phyloP scores from a whole-genome alignment of 2,888 invertebrate species.

The Tipula lateralis region DNA sequence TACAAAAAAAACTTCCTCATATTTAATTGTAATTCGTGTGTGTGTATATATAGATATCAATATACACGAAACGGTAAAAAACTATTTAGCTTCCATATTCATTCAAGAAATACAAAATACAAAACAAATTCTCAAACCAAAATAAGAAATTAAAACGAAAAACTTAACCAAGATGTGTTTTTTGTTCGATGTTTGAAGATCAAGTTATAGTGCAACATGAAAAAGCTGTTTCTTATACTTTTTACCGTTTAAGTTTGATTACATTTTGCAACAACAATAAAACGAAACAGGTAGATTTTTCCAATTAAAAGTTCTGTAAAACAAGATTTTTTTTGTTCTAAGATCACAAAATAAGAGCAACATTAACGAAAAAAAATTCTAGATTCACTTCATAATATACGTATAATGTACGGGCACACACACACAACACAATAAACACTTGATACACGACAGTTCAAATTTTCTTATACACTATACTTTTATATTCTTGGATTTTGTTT shows the following conservation, averaged over 20 bases:
- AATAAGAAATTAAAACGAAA: background rate
- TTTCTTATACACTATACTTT: background rate
- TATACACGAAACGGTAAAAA: background rate
- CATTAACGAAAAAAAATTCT: background rate
- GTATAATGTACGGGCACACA: background rate
- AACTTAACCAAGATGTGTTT: background rate
- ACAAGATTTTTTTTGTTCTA: slow-evolving; percentile 9
- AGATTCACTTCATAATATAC: background rate
- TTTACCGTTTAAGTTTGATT: slow-evolving; percentile 24
- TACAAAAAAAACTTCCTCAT: slow-evolving; percentile 6
- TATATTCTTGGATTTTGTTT: background rate
- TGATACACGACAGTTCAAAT: background rate
- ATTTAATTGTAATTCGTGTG: background rate
- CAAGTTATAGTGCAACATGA: background rate
- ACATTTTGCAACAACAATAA: background rate
- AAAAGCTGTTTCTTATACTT: background rate
- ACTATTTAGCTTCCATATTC: background rate
- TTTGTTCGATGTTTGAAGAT: slow-evolving; percentile 2
- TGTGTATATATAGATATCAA: background rate
- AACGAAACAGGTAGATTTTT: background rate
- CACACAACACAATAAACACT: background rate
- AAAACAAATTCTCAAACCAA: background rate
- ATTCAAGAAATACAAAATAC: background rate
- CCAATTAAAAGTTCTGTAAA: background rate
- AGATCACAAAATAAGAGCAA: background rate